These are phyloP conservation scores for Sebastes schlegelii DNA, from an alignment of 2,113 vertebrate genomes.

Conservation along the genomic window DNA sequence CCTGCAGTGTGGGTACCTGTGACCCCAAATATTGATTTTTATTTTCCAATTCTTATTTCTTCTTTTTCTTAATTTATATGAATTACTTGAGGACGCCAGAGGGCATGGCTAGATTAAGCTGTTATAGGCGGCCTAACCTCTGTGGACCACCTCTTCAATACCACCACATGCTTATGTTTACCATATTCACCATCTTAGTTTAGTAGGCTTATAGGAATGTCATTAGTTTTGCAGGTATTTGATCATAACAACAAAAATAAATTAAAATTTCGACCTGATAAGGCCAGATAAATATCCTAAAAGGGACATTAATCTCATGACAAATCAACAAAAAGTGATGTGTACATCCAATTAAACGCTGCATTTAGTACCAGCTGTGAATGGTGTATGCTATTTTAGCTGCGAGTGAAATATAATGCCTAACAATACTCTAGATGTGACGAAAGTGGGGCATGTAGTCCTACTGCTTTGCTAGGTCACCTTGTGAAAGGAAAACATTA, in stretches of 20 bases:
- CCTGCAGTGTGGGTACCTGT: background rate
- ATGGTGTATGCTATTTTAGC: conserved; percentile 1
- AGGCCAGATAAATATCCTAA: background rate
- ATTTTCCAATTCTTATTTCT: background rate
- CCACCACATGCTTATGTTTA: background rate
- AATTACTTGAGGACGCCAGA: background rate
- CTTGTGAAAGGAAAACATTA: background rate
- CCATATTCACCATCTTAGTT: background rate
- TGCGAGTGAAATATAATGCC: conserved; percentile 6
- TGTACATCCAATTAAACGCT: background rate
- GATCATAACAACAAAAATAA: background rate
- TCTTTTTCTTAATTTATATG: background rate
- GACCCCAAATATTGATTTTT: background rate
- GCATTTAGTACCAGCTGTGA: background rate
- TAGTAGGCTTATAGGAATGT: background rate
- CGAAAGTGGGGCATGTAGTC: background rate
- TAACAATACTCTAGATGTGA: background rate
- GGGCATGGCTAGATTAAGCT: background rate
- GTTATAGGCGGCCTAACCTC: no score
- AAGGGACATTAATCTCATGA: background rate
- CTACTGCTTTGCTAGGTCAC: conserved; percentile 8
- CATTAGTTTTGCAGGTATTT: background rate
- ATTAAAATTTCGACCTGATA: no score
- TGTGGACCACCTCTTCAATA: no score
- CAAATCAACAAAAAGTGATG: background rate